Base-by-base conservation (phyloP, 2,113 vertebrate species). In the Chionis minor region DNA sequence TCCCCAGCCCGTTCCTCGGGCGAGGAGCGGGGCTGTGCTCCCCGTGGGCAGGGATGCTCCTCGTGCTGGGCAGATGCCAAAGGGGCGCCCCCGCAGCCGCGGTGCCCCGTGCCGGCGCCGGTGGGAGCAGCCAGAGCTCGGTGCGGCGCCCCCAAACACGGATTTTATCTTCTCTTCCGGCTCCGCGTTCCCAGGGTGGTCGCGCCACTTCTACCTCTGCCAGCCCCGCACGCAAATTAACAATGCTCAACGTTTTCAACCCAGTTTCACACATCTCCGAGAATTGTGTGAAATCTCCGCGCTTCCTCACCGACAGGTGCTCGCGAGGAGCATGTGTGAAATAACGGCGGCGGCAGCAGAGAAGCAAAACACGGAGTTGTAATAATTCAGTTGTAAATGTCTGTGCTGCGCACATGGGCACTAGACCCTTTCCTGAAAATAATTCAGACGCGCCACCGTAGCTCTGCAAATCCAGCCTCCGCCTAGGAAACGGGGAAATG, bases 261-360 rank as follows among this genome's bases (percentile, higher is more conserved):
- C 66, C 3, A 0, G 38, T 95, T 94, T 97, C 75, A 17, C 93
- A 54, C 82, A 65, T 91, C 45, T 51, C 45, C 8, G 8, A 80
- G 74, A 65, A 33, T 77, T 49, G 86, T 88, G 92, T 21, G 87
- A 54, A 77, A 72, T 79, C 65, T 90, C 81, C 45, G 78, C 26
- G 42, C 95, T 81, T 85, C 81, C 66, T 87, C 75, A 20, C 82
- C 49, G 17, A 15, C 47, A 61, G 79, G 62, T 75, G 72, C 73
- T 86, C 19, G 17, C 67, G 42, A 15, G 8, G 32, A 94, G 59
- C 63, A 62, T 52, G 74, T 92, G 95, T 95, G 97, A 93, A 94
- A 88, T 67, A 61, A 69, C 73, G n/a, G 90, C 23, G 0, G 88
- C 47, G 69, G 78, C 78, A 58, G 61, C 9, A 12, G 70, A 61